Base-by-base conservation (phyloP, 2,113 vertebrate species). In the Grus americana region DNA sequence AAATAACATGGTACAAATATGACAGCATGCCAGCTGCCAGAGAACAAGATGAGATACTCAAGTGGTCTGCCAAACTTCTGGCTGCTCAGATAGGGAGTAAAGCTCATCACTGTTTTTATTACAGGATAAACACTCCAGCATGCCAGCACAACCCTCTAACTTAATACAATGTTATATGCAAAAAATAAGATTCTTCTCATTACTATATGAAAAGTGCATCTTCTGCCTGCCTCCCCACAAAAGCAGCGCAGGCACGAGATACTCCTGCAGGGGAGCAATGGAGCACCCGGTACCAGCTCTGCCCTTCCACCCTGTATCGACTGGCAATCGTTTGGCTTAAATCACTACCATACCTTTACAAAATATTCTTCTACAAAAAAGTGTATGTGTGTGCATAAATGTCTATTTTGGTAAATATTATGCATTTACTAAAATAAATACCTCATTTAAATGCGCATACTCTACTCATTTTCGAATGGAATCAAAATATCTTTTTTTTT, bases 371-470 rank as follows among this genome's bases (percentile, higher is more conserved):
- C 24, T 54, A 54, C 2, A 7, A 80, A 90, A 70, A 72, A 32
- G 5, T 6, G 2, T 4, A n/a, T 1, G 3, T 30, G 20, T 2
- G 10, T 58, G 17, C n/a, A 54, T 52, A 63, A 63, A 40, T 20
- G 11, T 24, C 4, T 7, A 54, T 54, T 93, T 71, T 67, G 14
- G 15, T 38, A 85, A 78, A 63, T 14, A 67, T 4, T 42, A 47
- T 2, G 9, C 30, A 36, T 66, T 88, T n/a, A 49, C 11, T 65
- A 42, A 65, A 88, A 29, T 19, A 94, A 73, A 78, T 46, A 74
- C 0, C 12, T 88, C 26, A 44, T 30, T 81, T 49, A 55, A 63
- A 79, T 67, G 3, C 88, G 40, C 8, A 11, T 17, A 50, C 30
- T 40, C 6, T 17, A 50, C 30, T 40, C 6, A 2, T 63, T 85